These are phyloP conservation scores for Acromyrmex charruanus DNA, from an alignment of 1,140 invertebrate species.

Conservation along the genomic window DNA sequence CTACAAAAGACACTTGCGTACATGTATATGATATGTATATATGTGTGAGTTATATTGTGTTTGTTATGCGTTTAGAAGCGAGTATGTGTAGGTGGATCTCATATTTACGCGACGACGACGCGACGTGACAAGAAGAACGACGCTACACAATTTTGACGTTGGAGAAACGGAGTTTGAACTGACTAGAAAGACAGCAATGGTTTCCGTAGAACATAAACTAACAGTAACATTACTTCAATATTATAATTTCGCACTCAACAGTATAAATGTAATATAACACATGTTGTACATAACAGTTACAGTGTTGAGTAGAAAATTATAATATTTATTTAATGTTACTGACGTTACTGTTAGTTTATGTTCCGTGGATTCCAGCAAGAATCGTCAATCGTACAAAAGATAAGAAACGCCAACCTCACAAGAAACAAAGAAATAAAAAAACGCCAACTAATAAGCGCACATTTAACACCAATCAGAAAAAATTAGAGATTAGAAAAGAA, in stretches of 20 bases:
- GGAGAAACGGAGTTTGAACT: not conserved
- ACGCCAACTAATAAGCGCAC: conserved; percentile 4
- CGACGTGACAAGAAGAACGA: conserved; percentile 18
- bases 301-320: no score
- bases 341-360: no score
- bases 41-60: not conserved
- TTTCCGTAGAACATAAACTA: no score
- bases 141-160: conserved; percentile 23
- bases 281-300: no score
- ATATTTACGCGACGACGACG: conserved; percentile 66
- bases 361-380: not conserved
- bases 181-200: no score
- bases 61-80: not conserved
- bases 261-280: no score
- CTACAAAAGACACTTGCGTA: not conserved
- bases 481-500: not conserved
- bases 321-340: no score
- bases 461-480: conserved; percentile 50
- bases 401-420: not conserved
- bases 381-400: not conserved
- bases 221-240: no score
- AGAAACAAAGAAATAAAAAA: not conserved
- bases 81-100: not conserved
- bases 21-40: not conserved
- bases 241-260: no score